phyloP scores from a whole-genome alignment of 2,113 vertebrate species.

The Coturnix japonica region DNA sequence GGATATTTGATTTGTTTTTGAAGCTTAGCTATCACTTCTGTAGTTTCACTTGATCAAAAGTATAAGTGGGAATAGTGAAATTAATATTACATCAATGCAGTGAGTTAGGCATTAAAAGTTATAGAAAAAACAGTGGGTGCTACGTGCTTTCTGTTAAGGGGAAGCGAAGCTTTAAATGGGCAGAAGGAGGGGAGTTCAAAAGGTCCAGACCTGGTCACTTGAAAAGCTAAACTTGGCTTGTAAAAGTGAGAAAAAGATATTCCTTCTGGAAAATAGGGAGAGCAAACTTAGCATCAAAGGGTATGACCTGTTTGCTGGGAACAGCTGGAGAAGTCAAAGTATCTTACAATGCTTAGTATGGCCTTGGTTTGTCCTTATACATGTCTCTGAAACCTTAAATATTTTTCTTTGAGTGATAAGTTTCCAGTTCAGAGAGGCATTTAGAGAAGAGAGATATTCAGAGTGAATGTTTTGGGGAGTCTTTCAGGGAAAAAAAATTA shows the following conservation, averaged over 20 bases:
- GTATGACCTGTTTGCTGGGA: not conserved
- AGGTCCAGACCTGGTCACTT: not conserved
- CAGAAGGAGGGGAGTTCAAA: rapidly evolving
- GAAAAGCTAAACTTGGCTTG: not conserved
- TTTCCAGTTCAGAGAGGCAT: not conserved
- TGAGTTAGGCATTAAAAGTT: not conserved
- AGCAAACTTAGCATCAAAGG: rapidly evolving
- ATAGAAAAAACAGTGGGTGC: not conserved
- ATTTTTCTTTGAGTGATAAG: not conserved
- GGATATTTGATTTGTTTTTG: not conserved
- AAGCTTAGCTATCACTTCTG: not conserved
- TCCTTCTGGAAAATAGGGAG: not conserved
- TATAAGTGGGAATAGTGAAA: not conserved
- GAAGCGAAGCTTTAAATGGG: rapidly evolving
- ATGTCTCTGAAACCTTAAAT: not conserved
- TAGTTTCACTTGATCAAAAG: not conserved
- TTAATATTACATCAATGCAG: not conserved
- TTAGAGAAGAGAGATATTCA: not conserved
- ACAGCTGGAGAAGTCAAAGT: not conserved
- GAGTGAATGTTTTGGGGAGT: not conserved
- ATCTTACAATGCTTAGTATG: not conserved
- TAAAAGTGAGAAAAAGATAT: not conserved
- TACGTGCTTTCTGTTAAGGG: not conserved
- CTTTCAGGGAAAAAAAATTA: not conserved
- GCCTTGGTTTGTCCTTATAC: not conserved